Base-by-base conservation (phyloP, 1,140 invertebrate species). In the Solen grandis region DNA sequence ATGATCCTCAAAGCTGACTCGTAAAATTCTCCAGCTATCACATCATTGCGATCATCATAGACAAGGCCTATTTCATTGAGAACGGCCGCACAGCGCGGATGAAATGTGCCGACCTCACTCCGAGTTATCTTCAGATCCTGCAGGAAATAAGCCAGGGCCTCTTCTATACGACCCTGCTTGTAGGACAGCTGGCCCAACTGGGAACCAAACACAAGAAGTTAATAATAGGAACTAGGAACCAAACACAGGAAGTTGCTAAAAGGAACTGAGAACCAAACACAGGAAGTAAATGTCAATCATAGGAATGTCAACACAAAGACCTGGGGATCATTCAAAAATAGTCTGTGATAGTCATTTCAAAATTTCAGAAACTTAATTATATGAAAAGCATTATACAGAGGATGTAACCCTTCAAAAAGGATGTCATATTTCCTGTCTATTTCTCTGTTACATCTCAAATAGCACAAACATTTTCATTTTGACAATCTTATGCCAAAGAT, bases 181-280 rank as follows among this genome's bases (percentile, higher is more conserved):
- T 87, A 88, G 3, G 76, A 66, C 38, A 88, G 54, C 55, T 87
- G 79, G 50, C 87, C 87, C n/a, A 88, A 65, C 87, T 88, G 72
- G 46, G 4, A 72, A n/a, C n/a, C 2, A 69, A 50, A 75, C 3
- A 59, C 59, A 59, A 36, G 31, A 4, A 4, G 22, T 29, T 22
- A 4, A 55, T 68, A 27, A 14, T 14, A 13, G 57, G 57, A 16
- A 13, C 57, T 60, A 16, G 25, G 14, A 14, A 60, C 14, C 25
- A 27, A 14, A 14, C 13, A 16, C 13, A 13, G 13, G 13, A 60
- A 60, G 27, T 16, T 60, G 57, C 25, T 14, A 13, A 16, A 16
- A 60, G 13, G 57, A 60, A 16, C 57, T 16, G 27, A 16, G 25
- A 60, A 16, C 10, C 14, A 16, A 60, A 60, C 14, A 27, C 10